Conservation (phyloP, 37 sponge, comb jelly and placozoan genomes). For the Halichondria panicea region DNA sequence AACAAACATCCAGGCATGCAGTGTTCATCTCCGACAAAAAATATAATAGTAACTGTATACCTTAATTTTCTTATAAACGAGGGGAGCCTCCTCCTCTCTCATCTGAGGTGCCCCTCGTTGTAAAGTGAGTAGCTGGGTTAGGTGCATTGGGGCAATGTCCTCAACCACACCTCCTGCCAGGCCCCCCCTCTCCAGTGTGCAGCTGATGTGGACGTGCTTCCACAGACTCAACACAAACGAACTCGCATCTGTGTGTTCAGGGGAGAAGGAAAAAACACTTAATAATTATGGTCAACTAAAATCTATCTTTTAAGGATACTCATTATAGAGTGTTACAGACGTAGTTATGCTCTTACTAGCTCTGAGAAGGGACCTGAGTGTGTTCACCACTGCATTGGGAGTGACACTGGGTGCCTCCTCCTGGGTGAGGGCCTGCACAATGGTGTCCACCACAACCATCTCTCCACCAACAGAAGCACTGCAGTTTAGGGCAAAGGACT, state of each 20-base stretch:
- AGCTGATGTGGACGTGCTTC: constrained; percentile 54
- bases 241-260: constrained; percentile 17
- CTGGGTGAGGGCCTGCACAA: constrained; percentile 13
- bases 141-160: constrained; percentile 33
- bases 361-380: constrained; percentile 23
- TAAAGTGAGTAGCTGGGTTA: not conserved
- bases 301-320: too few species aligned
- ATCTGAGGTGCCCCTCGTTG: not conserved
- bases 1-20: too few species aligned
- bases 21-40: too few species aligned
- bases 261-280: not conserved
- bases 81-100: constrained; percentile 14
- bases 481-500: too few species aligned
- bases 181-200: constrained; percentile 18
- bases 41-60: constrained; percentile 4
- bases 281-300: too few species aligned
- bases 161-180: constrained; percentile 28
- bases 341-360: constrained; percentile 32
- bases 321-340: too few species aligned
- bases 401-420: not conserved
- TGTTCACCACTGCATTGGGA: constrained; percentile 34
- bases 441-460: constrained; percentile 40
- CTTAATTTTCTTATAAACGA: not conserved
- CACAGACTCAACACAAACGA: constrained; percentile 61
- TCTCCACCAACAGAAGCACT: constrained; percentile 59